Evolutionary conservation across 2,113 vertebrate genomes (phyloP), one percentile per base, ranked within the genome.

Genomic region (Amphiprion percula): DNA sequence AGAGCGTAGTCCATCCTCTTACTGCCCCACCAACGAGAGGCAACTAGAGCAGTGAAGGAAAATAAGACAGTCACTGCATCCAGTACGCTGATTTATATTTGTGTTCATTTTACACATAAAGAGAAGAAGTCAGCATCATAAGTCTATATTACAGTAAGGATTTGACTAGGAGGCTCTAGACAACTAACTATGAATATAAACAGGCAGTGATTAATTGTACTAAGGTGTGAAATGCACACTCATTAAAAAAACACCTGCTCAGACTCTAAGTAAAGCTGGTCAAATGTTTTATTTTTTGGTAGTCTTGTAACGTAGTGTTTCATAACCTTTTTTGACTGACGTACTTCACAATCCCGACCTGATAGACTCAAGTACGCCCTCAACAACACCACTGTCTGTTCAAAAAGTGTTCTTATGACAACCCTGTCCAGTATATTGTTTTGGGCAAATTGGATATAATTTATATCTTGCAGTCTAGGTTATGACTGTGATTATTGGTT

Each of bases 1-100:
- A 99, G 95, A 21, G 97, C 97, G 0, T 96, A 99, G 93, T 99
- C 98, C 0, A 99, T 96, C 79, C 98, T 93, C 88, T 99, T 99
- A 75, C 96, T 96, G 74, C 98, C 98, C 98, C 98, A 99, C 97
- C 98, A 99, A 26, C 94, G 96, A 0, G 96, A 94, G 4, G 97
- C 97, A 78, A 99, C 97, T 99, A 70, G 72, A 79, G 21, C 4
- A 23, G 2, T 23, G 23, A 44, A 68, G 55, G 68, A 53, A 1
- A 58, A 4, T 50, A n/a, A 52, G 6, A 64, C 4, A 70, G 1
- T 52, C 64, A 33, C 28, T 11, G 15, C 8, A 26, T 39, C 14
- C 16, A 4, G 16, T 14, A 5, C 3, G 26, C n/a, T 10, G 30
- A 66, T 59, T 23, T 54, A 0, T 61, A 24, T 49, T 52, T n/a